Evolutionary conservation across 1,140 invertebrate genomes (phyloP).

Genomic region (Pararge aegeria): DNA sequence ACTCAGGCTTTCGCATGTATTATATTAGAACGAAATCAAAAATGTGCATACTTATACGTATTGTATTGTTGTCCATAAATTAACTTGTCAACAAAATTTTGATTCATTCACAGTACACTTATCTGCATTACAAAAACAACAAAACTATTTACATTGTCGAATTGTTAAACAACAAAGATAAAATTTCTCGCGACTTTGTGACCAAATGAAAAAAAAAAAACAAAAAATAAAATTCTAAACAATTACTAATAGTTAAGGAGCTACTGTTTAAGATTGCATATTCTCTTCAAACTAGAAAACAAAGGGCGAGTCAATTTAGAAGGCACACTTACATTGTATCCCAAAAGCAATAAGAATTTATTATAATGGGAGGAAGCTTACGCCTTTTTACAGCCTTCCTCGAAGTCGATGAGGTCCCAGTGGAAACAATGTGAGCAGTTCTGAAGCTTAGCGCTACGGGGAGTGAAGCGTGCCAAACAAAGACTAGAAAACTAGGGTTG

Average conservation of each 20-base stretch:
- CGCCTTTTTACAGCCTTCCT: constrained; percentile 51
- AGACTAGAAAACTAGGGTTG: neutral
- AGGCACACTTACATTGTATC: constrained; percentile 28
- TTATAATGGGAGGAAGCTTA: constrained; percentile 30
- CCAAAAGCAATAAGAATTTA: constrained; percentile 36
- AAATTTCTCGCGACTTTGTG: constrained; percentile 20
- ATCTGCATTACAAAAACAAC: constrained; percentile 1
- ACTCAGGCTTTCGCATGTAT: too few relatives aligned
- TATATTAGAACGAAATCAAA: too few relatives aligned
- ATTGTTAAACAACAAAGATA: neutral
- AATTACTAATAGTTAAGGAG: neutral
- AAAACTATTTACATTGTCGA: neutral
- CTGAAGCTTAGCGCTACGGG: constrained; percentile 31
- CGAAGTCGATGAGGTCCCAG: constrained; percentile 51
- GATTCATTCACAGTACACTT: neutral
- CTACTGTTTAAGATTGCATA: constrained; percentile 20
- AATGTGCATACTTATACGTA: neutral
- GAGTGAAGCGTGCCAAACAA: constrained; percentile 40
- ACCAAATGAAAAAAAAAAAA: constrained; percentile 9
- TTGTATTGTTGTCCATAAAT: neutral
- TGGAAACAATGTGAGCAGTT: constrained; percentile 54
- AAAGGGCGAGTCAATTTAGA: constrained; percentile 28
- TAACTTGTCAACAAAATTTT: neutral
- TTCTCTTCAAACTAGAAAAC: constrained; percentile 17
- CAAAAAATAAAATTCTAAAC: neutral